Conservation (phyloP, 2,113 vertebrate species). For the Anhinga rufa region DNA sequence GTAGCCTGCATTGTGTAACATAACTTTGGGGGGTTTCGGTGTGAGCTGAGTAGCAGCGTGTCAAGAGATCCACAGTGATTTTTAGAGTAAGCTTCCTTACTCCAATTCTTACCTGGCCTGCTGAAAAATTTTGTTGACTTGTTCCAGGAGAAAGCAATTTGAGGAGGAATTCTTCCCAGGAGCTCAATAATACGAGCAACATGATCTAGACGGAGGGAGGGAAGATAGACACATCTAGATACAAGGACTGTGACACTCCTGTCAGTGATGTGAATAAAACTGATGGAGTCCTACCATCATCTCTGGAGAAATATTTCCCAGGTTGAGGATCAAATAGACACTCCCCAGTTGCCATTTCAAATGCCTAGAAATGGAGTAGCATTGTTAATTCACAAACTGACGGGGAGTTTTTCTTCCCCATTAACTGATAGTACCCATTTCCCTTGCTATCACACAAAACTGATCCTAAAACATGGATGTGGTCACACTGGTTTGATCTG, state of each 20-base stretch:
- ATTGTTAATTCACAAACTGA: neutral
- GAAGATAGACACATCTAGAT: neutral
- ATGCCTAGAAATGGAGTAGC: conserved; percentile 70
- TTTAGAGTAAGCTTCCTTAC: neutral
- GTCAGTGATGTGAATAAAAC: neutral
- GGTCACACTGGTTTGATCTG: neutral
- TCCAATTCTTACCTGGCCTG: conserved; percentile 69
- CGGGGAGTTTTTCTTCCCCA: neutral
- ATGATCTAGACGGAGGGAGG: conserved; percentile 71
- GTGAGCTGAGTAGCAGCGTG: neutral
- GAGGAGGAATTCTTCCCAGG: conserved; percentile 80
- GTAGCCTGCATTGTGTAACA: neutral
- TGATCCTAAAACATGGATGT: neutral
- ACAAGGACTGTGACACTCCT: neutral
- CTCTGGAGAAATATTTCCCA: conserved; percentile 75
- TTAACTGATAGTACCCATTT: neutral
- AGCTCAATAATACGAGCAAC: conserved; percentile 82
- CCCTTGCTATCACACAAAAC: neutral
- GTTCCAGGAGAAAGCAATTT: conserved; percentile 76
- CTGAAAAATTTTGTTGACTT: conserved; percentile 79
- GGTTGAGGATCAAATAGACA: conserved; percentile 80
- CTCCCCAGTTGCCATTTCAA: conserved; percentile 83
- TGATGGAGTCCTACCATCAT: conserved; percentile 75
- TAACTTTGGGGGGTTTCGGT: neutral
- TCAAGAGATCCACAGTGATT: neutral